Base-by-base conservation (phyloP, 1,140 invertebrate genomes). In the Gonioctena quinquepunctata region DNA sequence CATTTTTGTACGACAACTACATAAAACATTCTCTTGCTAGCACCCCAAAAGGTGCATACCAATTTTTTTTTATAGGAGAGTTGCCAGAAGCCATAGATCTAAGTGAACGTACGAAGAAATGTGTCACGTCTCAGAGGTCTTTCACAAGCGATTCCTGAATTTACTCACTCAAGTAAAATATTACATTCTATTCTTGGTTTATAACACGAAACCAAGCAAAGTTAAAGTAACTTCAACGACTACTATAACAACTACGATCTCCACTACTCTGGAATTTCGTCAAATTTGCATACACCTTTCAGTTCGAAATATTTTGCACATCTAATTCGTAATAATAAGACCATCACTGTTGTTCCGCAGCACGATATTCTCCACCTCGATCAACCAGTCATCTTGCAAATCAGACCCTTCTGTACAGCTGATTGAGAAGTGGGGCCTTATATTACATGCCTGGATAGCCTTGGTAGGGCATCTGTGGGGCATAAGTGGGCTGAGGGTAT, bases 401-500 rank as follows among this genome's bases (percentile, higher is more conserved):
- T 52, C 48, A 19, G 13, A 65, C 49, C 27, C 22, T 50, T 23
- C 48, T 65, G 48, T 52, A 52, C 48, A 52, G 18, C 13, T 65
- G 21, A 22, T 42, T 59, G 25, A 26, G 57, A 21, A 61, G 13
- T 13, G 69, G 57, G 48, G 54, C 42, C 52, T 57, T 72, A 72
- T 76, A 77, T 79, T 79, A 87, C 85, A 87, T 90, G 89, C 92
- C 78, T 88, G 72, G 88, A 79, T 93, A 92, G 57, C 90, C 90
- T 80, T 91, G 90, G 79, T 92, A 92, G 48, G 89, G 88, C 80
- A 90, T 86, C 61, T 85, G 85, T 16, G 87, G 85, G 21, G 87
- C 84, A 72, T 89, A 89, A 27, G 87, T 88, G 5, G 74, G 70
- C 65, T 80, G 81, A 25, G 77, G 71, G 64, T 81, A 81, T 6